Conservation (phyloP, 64 coral and sea anemone genomes). For the Porites lutea region DNA sequence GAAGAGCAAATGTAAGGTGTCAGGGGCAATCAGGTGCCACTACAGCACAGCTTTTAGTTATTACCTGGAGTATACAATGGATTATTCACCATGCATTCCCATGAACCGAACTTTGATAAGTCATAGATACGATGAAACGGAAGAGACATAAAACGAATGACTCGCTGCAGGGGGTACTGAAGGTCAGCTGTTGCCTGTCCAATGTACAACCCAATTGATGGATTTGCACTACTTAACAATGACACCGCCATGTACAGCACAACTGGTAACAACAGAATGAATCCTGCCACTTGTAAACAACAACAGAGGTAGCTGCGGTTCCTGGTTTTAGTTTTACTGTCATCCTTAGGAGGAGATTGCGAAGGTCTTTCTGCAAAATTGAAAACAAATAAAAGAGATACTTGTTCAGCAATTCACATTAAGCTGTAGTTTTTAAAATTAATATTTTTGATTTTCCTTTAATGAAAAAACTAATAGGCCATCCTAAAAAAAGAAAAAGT, state of each 20-base stretch:
- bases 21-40: no score
- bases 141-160: slow-evolving; percentile 33
- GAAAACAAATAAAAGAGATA: not conserved
- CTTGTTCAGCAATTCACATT: no score
- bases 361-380: slow-evolving; percentile 22
- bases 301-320: not conserved
- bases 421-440: no score
- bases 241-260: not conserved
- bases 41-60: not conserved
- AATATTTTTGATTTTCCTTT: no score
- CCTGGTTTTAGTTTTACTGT: slow-evolving; percentile 15
- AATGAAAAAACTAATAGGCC: no score
- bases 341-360: not conserved
- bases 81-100: slow-evolving; percentile 86
- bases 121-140: slow-evolving; percentile 70
- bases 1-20: no score
- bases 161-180: slow-evolving; percentile 72
- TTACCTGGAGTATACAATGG: slow-evolving; percentile 73
- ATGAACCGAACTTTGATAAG: slow-evolving; percentile 50
- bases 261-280: slow-evolving; percentile 26
- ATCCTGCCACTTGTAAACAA: slow-evolving; percentile 5
- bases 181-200: slow-evolving; percentile 64
- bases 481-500: no score
- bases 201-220: slow-evolving; percentile 47
- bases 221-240: slow-evolving; percentile 21